These are phyloP conservation scores for Brachypalpus laphriformis DNA, from an alignment of 2,888 invertebrate genomes.

Conservation along the genomic window DNA sequence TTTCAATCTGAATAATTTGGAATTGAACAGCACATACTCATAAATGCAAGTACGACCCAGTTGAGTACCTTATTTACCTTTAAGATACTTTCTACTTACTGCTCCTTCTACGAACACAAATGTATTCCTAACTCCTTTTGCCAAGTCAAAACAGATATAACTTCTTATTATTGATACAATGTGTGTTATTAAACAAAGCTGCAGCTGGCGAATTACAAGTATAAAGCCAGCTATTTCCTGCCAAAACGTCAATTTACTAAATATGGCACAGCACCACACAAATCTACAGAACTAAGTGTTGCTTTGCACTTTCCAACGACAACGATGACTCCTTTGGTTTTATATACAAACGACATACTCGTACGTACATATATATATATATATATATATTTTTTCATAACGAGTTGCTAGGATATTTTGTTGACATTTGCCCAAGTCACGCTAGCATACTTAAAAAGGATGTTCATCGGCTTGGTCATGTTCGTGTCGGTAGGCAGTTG, in stretches of 20 bases:
- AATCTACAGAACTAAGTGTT: constrained; percentile 63
- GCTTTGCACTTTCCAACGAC: constrained; percentile 60
- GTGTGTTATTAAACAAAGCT: background rate
- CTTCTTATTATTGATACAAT: background rate
- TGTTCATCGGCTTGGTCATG: constrained; percentile 23
- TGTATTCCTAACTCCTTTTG: background rate
- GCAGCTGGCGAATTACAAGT: constrained; percentile 3
- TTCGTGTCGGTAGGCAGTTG: constrained; percentile 65
- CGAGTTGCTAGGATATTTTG: constrained; percentile 73
- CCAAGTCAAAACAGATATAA: background rate
- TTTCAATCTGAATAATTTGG: too few relatives aligned
- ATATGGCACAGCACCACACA: constrained; percentile 39
- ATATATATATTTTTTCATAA: constrained; percentile 43
- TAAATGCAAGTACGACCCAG: too few relatives aligned
- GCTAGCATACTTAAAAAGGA: constrained; percentile 70
- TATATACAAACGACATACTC: too few relatives aligned
- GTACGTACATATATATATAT: too few relatives aligned
- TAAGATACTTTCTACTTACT: too few relatives aligned
- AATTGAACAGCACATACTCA: too few relatives aligned
- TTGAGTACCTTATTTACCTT: too few relatives aligned
- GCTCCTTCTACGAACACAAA: too few relatives aligned
- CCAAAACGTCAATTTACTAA: constrained; percentile 25
- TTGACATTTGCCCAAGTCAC: constrained; percentile 73
- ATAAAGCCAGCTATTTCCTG: constrained; percentile 8
- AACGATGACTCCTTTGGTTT: constrained; percentile 7